Conservation (phyloP, 2,113 vertebrate genomes). For the Pluvianellus socialis region DNA sequence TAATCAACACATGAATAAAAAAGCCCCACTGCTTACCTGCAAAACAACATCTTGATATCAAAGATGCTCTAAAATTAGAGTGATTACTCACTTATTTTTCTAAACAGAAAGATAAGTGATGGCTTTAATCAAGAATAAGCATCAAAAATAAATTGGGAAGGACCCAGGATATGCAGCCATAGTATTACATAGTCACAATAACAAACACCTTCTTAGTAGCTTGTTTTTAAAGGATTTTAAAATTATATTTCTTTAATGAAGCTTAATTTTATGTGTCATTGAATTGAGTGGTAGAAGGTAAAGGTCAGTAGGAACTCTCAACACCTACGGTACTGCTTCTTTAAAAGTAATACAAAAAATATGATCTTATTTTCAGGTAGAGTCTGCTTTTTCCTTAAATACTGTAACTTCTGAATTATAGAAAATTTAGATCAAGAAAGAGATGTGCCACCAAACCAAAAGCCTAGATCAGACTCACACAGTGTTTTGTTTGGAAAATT, state of each 20-base stretch:
- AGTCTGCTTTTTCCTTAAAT: background rate
- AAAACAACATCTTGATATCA: constrained; percentile 7
- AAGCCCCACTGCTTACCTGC: background rate
- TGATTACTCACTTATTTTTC: constrained; percentile 4
- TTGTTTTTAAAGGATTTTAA: background rate
- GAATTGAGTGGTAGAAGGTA: background rate
- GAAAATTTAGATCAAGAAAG: background rate
- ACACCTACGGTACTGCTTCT: background rate
- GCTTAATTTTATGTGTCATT: background rate
- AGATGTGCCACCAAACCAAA: background rate
- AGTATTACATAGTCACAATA: background rate
- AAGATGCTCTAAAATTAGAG: constrained; percentile 32
- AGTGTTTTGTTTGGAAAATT: background rate
- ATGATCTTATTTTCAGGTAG: background rate
- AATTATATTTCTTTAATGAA: background rate
- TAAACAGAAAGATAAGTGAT: background rate
- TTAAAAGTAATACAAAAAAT: background rate
- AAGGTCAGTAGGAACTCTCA: background rate
- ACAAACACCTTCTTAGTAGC: background rate
- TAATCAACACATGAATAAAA: constrained; percentile 9
- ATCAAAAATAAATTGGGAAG: background rate
- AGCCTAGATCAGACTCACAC: background rate
- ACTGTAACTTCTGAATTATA: background rate
- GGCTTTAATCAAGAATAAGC: constrained; percentile 1
- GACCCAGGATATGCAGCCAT: background rate